Conservation (phyloP, 2,797 vertebrate species). For the Pterois miles region DNA sequence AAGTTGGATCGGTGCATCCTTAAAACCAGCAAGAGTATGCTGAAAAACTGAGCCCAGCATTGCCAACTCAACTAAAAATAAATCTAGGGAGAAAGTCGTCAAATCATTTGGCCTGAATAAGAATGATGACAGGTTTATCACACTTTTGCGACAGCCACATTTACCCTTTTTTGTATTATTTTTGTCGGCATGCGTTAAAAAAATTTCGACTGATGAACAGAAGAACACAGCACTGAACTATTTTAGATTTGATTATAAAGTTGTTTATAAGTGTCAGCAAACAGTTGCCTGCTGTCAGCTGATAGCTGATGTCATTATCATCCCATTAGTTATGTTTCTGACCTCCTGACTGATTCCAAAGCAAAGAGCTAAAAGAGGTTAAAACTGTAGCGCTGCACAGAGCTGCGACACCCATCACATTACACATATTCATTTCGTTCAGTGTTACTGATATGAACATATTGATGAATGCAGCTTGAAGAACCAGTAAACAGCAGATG, state of each 20-base stretch:
- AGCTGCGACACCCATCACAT: not conserved
- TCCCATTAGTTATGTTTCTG: not conserved
- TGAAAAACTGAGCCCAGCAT: too few relatives aligned
- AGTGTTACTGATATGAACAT: not conserved
- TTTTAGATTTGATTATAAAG: not conserved
- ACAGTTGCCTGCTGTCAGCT: not conserved
- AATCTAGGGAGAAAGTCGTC: too few relatives aligned
- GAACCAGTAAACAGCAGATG: constrained; percentile 47
- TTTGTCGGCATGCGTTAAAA: not conserved
- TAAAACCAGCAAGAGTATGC: too few relatives aligned
- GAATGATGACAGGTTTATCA: too few relatives aligned
- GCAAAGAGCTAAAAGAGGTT: not conserved
- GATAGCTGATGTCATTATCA: not conserved
- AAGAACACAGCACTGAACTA: not conserved
- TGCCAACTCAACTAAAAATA: too few relatives aligned
- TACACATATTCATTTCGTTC: not conserved
- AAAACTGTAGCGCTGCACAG: too few relatives aligned
- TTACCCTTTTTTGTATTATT: too few relatives aligned
- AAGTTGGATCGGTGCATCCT: too few relatives aligned
- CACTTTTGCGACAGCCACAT: too few relatives aligned
- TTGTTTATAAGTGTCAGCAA: not conserved
- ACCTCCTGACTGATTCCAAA: not conserved
- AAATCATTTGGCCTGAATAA: too few relatives aligned
- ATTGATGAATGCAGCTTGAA: constrained; percentile 9
- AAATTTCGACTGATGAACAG: not conserved